phyloP scores from a whole-genome alignment of 2,113 vertebrate species.

The Callocephalon fimbriatum region DNA sequence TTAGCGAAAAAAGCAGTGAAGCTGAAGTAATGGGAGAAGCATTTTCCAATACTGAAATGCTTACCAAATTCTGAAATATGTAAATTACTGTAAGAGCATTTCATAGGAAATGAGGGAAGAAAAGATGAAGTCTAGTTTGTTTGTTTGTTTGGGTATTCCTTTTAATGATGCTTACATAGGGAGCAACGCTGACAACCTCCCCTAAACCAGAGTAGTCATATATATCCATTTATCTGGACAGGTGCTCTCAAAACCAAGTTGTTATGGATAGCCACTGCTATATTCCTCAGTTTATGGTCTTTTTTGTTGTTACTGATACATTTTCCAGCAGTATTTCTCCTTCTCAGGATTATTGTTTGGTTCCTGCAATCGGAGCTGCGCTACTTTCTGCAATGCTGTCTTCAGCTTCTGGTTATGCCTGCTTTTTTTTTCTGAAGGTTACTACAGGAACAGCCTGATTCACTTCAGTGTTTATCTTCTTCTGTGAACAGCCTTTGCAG shows the following conservation, averaged over 20 bases:
- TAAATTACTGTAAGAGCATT: background rate
- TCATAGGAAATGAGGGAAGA: background rate
- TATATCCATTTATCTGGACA: background rate
- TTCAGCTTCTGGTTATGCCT: background rate
- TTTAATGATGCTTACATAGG: background rate
- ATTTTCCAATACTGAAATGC: background rate
- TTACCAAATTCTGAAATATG: background rate
- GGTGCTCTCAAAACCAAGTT: background rate
- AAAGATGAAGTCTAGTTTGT: background rate
- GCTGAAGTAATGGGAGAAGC: background rate
- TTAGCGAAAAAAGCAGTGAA: background rate
- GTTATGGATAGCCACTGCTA: background rate
- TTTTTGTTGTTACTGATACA: background rate
- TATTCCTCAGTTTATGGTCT: background rate
- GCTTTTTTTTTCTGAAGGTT: background rate
- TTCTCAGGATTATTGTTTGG: background rate
- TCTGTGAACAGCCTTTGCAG: background rate
- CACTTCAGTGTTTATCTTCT: background rate
- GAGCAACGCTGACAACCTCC: background rate
- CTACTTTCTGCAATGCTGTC: background rate
- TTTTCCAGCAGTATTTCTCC: background rate
- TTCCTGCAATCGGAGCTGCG: background rate
- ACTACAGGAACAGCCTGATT: background rate
- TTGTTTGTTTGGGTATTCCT: background rate
- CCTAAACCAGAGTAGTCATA: background rate